These are phyloP conservation scores for Myotis myotis DNA, from an alignment of 2,797 vertebrate genomes.

Conservation along the genomic window DNA sequence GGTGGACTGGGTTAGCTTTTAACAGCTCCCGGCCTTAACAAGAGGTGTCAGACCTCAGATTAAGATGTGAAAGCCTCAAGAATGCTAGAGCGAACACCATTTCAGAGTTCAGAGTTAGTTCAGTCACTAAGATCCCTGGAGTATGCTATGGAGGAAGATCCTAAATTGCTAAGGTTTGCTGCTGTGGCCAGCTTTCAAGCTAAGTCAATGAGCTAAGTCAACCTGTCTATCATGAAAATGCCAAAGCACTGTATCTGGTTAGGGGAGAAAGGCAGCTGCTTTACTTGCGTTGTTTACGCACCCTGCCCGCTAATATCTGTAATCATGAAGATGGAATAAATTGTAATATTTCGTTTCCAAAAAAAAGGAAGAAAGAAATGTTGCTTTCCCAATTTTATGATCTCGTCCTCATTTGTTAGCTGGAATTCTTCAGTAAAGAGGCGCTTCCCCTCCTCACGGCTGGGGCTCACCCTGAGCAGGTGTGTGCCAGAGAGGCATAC, in stretches of 20 bases:
- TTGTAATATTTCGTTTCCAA: too few relatives aligned
- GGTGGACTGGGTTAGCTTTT: conserved; percentile 14
- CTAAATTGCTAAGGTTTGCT: conserved; percentile 23
- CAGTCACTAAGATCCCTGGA: too few relatives aligned
- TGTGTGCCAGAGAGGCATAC: not conserved
- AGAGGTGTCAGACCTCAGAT: not conserved
- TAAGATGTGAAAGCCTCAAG: not conserved
- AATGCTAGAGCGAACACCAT: too few relatives aligned
- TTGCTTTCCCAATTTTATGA: not conserved
- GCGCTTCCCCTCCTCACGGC: not conserved
- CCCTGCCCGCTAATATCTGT: too few relatives aligned
- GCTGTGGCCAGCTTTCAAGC: conserved; percentile 1
- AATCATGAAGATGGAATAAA: too few relatives aligned
- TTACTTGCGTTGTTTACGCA: too few relatives aligned
- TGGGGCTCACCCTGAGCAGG: not conserved
- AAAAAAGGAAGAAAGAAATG: not conserved
- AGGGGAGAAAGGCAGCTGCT: not conserved
- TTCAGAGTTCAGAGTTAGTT: too few relatives aligned
- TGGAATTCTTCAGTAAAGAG: not conserved
- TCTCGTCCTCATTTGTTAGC: not conserved
- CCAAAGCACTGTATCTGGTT: conserved; percentile 33
- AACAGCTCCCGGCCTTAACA: conserved; percentile 39
- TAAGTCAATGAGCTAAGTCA: conserved; percentile 13
- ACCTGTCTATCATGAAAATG: not conserved
- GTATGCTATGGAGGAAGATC: not conserved